These are phyloP conservation scores for Cyprinella venusta DNA, from an alignment of 2,797 vertebrate species.

Conservation along the genomic window DNA sequence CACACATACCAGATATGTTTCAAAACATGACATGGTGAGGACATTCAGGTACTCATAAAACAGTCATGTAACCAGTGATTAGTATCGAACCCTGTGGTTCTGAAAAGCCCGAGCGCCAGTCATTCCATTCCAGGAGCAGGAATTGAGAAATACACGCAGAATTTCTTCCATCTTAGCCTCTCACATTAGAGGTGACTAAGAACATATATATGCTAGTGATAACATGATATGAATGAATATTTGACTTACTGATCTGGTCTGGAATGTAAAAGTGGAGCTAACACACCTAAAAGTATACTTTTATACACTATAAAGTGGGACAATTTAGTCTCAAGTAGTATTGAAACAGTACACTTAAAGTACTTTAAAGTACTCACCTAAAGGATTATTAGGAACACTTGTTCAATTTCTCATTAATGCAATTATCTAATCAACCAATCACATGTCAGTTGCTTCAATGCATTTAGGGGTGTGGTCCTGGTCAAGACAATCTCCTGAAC, in stretches of 20 bases:
- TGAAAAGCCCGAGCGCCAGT: conserved; percentile 33
- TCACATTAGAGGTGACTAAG: conserved; percentile 44
- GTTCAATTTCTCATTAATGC: too few relatives aligned
- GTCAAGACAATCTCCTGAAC: too few relatives aligned
- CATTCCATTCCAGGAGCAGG: conserved; percentile 8
- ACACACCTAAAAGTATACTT: not conserved
- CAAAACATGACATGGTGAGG: conserved; percentile 48
- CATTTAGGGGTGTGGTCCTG: too few relatives aligned
- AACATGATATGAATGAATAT: not conserved
- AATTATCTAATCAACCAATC: too few relatives aligned
- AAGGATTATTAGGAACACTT: too few relatives aligned
- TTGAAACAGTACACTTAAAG: too few relatives aligned
- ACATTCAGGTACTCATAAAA: conserved; percentile 60
- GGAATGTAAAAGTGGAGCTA: conserved; percentile 3
- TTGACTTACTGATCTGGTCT: not conserved
- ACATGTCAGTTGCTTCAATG: too few relatives aligned
- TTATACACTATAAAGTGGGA: too few relatives aligned
- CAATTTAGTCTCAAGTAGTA: too few relatives aligned
- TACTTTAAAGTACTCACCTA: too few relatives aligned
- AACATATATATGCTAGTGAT: conserved; percentile 17
- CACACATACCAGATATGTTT: conserved; percentile 47
- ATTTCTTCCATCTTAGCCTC: conserved; percentile 20
- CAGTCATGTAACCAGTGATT: conserved; percentile 60
- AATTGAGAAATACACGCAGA: conserved; percentile 1
- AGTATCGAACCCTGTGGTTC: conserved; percentile 59